Base-by-base conservation (phyloP, 2,113 vertebrate genomes). In the Siniperca knerii region DNA sequence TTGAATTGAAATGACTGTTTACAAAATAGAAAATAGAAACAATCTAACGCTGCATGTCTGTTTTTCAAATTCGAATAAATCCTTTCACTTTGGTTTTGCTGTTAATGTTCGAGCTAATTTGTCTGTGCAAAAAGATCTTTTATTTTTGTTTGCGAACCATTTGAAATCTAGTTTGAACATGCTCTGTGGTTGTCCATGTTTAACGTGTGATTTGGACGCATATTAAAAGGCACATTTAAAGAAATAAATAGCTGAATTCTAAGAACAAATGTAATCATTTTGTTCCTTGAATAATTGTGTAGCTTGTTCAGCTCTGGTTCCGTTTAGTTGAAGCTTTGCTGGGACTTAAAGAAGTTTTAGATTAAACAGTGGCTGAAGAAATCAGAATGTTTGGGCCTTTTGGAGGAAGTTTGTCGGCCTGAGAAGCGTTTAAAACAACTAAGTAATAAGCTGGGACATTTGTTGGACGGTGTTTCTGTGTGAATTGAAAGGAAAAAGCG, bases 241-340 rank as follows among this genome's bases (percentile, higher is more conserved):
- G 15, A 46, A 61, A 52, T 0, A 16, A 52, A 81, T 9, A 1
- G 0, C 0, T 4, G 0, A 3, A 0, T 29, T 64, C 68, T 35
- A 5, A 20, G 18, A 2, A 46, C 40, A 46, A 44, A 40, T 12
- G 2, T 44, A 1, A 4, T 0, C 0, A 13, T 66, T 44, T 21
- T 33, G 1, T 13, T 40, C n/a, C 0, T 33, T 23, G 5, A 11
- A 48, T 25, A 4, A n/a, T 46, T 42, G 1, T 3, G 10, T 0
- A 46, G 2, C 57, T 7, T 65, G 29, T 13, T 77, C 15, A 60
- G n/a, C 37, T 57, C 15, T 18, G 58, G 8, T 4, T 37, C 10
- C 23, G 25, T 52, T 70, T 25, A 10, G 0, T 1, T 48, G 23
- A 25, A 60, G 65, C 66, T 78, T 58, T 40, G 8, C 57, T 82